Conservation (phyloP, 2,797 vertebrate genomes). For the Cirrhinus molitorella region DNA sequence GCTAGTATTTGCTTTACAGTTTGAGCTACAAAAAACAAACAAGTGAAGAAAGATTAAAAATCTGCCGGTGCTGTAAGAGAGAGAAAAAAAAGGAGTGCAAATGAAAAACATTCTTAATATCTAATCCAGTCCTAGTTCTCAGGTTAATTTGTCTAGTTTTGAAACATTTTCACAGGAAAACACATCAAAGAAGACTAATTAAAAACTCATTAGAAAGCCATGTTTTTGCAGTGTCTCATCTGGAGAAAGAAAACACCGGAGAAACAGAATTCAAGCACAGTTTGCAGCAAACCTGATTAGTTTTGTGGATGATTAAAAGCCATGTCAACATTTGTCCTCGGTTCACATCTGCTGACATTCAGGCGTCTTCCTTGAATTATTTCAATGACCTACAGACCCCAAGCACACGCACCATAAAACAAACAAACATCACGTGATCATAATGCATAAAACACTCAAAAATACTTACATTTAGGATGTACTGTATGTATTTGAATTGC, state of each 20-base stretch:
- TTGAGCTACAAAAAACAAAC: neutral
- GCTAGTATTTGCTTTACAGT: neutral
- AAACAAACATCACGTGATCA: neutral
- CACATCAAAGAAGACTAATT: neutral
- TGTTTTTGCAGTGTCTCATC: neutral
- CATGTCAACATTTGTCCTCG: neutral
- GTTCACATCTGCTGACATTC: neutral
- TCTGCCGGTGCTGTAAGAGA: neutral
- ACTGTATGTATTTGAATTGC: neutral
- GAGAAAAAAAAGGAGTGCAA: too few relatives aligned
- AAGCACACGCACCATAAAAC: neutral
- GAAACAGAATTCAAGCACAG: neutral
- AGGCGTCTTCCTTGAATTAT: neutral
- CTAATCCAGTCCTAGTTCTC: neutral
- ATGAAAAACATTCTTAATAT: neutral
- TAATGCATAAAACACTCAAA: neutral
- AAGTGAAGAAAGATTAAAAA: neutral
- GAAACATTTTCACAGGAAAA: neutral
- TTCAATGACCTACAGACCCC: neutral
- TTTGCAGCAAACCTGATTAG: constrained; percentile 2
- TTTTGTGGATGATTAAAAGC: constrained; percentile 3
- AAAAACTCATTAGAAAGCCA: neutral
- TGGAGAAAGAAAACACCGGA: neutral
- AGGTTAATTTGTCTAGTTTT: neutral
- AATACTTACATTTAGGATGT: neutral